Percentiles rank a stretch among this genome's conserved stretches.
These are phyloP conservation scores for Rhabditoides inermis DNA, from an alignment of 2,888 invertebrate genomes.

Conservation along the genomic window DNA sequence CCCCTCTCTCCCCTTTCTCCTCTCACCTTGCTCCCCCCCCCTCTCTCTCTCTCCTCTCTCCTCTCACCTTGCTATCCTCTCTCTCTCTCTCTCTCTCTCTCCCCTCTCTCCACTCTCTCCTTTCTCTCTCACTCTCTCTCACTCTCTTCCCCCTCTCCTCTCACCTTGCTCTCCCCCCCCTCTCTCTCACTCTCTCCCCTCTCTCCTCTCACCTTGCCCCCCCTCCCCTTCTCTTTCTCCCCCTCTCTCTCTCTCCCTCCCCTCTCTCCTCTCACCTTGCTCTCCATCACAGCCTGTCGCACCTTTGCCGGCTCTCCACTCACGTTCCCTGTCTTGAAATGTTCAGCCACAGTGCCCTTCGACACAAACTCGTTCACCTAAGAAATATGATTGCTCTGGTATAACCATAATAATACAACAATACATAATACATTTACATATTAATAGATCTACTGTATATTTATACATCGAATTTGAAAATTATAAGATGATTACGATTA, in stretches of 20 bases:
- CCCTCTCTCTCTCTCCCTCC: conserved; percentile 5
- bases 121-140: conserved; percentile 1
- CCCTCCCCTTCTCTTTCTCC: neutral
- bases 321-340: too few relatives aligned
- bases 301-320: too few relatives aligned
- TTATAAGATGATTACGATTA: too few relatives aligned
- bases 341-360: too few relatives aligned
- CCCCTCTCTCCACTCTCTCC: neutral
- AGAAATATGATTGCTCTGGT: too few relatives aligned
- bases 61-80: neutral
- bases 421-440: too few relatives aligned
- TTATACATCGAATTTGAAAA: too few relatives aligned
- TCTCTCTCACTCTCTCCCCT: neutral
- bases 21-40: neutral
- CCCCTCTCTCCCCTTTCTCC: neutral
- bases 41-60: neutral
- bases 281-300: too few relatives aligned
- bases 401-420: too few relatives aligned
- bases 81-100: conserved; percentile 1
- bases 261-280: too few relatives aligned
- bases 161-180: conserved; percentile 9
- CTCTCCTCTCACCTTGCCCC: neutral
- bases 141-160: conserved; percentile 7
- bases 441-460: too few relatives aligned
- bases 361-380: too few relatives aligned